A percentile compares a stretch with the other conserved stretches of the same genome.
These are phyloP conservation scores for Macquaria ambigua DNA, from an alignment of 2,113 vertebrate species.

Conservation along the genomic window DNA sequence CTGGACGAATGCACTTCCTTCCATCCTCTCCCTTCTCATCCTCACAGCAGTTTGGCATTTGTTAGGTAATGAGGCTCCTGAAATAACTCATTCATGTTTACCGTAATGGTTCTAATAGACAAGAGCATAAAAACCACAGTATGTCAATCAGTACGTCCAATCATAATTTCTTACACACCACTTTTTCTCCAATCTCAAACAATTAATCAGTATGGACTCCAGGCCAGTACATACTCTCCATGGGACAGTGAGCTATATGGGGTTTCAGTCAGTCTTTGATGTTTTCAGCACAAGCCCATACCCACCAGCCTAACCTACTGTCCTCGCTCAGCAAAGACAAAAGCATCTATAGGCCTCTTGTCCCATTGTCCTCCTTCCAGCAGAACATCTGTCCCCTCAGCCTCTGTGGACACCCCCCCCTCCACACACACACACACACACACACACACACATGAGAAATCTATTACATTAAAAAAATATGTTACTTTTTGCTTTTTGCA, in stretches of 20 bases:
- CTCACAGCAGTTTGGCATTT: background rate
- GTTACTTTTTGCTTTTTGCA: no score
- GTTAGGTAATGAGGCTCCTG: conserved; percentile 11
- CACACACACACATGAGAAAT: no score
- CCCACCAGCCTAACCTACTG: background rate
- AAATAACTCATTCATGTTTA: conserved; percentile 20
- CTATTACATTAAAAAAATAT: no score
- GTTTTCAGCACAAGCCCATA: background rate
- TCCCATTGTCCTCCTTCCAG: conserved; percentile 53
- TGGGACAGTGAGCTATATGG: background rate
- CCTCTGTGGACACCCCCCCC: conserved; percentile 3
- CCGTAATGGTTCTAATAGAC: background rate
- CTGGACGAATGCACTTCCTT: conserved; percentile 2
- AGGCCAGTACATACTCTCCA: background rate
- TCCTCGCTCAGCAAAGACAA: conserved; percentile 48
- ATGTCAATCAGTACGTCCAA: background rate
- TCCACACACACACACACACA: no score
- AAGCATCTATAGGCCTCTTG: conserved; percentile 29
- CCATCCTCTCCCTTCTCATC: background rate
- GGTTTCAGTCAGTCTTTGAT: background rate
- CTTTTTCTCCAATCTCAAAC: background rate
- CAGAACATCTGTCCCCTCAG: conserved; percentile 65
- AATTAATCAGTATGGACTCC: background rate
- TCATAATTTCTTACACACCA: background rate
- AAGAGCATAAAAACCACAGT: background rate